These are phyloP conservation scores for Arctia plantaginis DNA, from an alignment of 2,888 invertebrate species.

Conservation along the genomic window DNA sequence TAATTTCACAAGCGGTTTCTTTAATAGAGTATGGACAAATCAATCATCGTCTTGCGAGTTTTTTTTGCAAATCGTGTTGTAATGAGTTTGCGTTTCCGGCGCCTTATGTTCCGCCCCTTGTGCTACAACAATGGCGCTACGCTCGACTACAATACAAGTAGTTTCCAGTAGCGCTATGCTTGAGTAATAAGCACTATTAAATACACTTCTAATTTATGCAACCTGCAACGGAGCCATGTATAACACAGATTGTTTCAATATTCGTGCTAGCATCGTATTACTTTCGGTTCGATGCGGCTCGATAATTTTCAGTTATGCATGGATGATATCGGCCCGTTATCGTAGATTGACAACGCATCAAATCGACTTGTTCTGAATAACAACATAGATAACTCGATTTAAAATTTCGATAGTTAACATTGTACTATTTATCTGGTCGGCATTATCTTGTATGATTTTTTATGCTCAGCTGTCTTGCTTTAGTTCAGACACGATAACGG, in stretches of 20 bases:
- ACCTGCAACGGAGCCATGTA: conserved; percentile 54
- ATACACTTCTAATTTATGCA: conserved; percentile 68
- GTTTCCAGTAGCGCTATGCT: conserved; percentile 69
- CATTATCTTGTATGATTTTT: conserved; percentile 65
- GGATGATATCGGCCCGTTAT: conserved; percentile 59
- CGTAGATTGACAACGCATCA: conserved; percentile 61
- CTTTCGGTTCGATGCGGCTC: conserved; percentile 63
- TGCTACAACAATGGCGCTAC: conserved; percentile 63
- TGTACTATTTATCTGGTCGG: conserved; percentile 54
- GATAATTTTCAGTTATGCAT: conserved; percentile 68
- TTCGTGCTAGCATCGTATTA: conserved; percentile 67
- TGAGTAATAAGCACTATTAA: conserved; percentile 72
- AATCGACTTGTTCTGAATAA: conserved; percentile 63
- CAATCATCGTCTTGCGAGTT: conserved; percentile 71
- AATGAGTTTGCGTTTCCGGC: conserved; percentile 74
- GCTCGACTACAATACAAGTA: conserved; percentile 60
- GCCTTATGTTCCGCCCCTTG: conserved; percentile 57
- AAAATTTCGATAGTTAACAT: conserved; percentile 62
- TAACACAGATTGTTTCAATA: conserved; percentile 60
- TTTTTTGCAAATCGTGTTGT: conserved; percentile 71
- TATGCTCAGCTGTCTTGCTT: conserved; percentile 68
- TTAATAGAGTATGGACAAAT: conserved; percentile 62
- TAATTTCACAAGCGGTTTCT: conserved; percentile 72
- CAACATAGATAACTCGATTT: conserved; percentile 52
- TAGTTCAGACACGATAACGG: conserved; percentile 62